Evolutionary conservation across 2,888 invertebrate genomes (phyloP).

Genomic region (Ormyrus nitidulus): DNA sequence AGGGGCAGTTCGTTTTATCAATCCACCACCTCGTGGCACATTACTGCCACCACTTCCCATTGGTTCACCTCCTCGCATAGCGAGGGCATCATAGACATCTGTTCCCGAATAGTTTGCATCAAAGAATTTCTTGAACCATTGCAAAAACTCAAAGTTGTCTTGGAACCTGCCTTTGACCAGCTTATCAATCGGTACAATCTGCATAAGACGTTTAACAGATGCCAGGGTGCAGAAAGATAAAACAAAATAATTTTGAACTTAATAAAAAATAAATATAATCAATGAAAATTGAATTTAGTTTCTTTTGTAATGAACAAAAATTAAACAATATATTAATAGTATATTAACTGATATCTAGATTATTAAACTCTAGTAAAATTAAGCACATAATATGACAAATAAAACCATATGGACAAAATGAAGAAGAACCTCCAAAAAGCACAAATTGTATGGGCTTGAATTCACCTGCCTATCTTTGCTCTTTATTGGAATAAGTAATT

Average conservation of each 20-base stretch:
- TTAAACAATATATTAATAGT: slow-evolving; percentile 29
- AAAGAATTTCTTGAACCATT: slow-evolving; percentile 99
- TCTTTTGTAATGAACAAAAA: no score
- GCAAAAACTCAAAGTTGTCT: slow-evolving; percentile 99
- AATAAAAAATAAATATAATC: no score
- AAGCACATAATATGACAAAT: no score
- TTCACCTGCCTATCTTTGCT: no score
- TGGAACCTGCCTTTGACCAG: slow-evolving; percentile 99
- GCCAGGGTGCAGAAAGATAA: slow-evolving; percentile 63
- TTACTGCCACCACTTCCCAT: slow-evolving; percentile 87
- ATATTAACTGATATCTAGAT: no score
- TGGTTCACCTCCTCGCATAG: slow-evolving; percentile 89
- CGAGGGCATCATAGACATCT: slow-evolving; percentile 91
- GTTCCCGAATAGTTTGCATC: slow-evolving; percentile 98
- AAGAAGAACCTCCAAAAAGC: no score
- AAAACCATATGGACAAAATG: no score
- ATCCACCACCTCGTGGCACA: slow-evolving; percentile 77
- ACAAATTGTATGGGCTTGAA: no score
- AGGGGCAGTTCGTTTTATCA: slow-evolving; percentile 75
- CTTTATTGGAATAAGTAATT: no score
- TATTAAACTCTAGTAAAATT: no score
- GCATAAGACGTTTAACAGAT: slow-evolving; percentile 74
- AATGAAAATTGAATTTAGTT: no score
- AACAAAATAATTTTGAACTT: slow-evolving; percentile 57
- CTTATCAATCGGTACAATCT: slow-evolving; percentile 95